Conservation (phyloP, 2,888 invertebrate species). For the Melipona beecheii region DNA sequence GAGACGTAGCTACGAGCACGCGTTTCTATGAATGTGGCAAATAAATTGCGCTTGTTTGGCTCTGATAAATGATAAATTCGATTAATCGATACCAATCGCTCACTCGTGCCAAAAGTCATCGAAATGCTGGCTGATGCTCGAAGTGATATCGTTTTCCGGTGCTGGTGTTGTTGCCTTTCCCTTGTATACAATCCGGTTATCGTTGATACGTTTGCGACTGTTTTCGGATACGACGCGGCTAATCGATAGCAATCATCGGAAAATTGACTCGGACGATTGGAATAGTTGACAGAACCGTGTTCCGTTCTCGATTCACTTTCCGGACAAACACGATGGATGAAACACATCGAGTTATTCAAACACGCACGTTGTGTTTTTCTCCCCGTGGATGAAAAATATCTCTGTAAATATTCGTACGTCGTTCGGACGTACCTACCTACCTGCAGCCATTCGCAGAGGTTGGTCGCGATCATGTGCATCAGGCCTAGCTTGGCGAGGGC, state of each 20-base stretch:
- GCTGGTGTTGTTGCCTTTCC: background rate
- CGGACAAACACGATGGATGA: background rate
- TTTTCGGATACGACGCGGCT: background rate
- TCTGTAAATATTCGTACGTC: background rate
- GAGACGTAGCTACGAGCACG: conserved; percentile 24
- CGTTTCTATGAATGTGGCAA: conserved; percentile 39
- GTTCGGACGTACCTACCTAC: conserved; percentile 82
- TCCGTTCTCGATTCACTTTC: background rate
- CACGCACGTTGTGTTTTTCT: no score
- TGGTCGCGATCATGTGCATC: conserved; percentile 97
- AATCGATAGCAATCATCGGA: background rate
- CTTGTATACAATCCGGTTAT: background rate
- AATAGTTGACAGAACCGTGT: background rate
- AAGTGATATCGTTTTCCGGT: conserved; percentile 6
- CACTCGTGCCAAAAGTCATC: conserved; percentile 48
- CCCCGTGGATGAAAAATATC: background rate
- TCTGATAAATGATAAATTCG: conserved; percentile 47
- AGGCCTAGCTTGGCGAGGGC: conserved; percentile 93
- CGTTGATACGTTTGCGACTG: background rate
- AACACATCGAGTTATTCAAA: background rate
- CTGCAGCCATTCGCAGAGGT: conserved; percentile 96
- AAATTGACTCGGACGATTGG: background rate
- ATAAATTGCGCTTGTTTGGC: conserved; percentile 51
- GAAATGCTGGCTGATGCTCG: conserved; percentile 42
- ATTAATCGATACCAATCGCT: conserved; percentile 40